Percentiles rank a stretch among this genome's conserved stretches.
Evolutionary conservation across 2,888 invertebrate species (phyloP).

Genomic region (Stramonita haemastoma): DNA sequence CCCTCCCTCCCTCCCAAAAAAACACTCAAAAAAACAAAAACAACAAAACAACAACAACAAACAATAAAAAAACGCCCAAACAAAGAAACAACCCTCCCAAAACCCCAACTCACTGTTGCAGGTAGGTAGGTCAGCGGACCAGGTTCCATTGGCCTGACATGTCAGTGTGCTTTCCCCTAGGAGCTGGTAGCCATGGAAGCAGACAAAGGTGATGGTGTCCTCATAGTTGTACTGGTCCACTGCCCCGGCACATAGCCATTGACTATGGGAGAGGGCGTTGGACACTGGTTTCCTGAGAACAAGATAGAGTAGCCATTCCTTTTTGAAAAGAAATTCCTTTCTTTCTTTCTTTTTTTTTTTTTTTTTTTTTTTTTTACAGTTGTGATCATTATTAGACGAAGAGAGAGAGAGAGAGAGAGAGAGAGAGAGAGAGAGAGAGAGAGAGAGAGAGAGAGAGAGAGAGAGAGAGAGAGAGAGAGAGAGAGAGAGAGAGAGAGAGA

Average conservation of each 20-base stretch:
- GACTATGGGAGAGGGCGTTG: neutral
- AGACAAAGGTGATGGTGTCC: slow-evolving; percentile 92
- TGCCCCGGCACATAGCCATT: slow-evolving; percentile 42
- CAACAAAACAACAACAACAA: too few relatives aligned
- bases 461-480: too few relatives aligned
- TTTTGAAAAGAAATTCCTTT: too few relatives aligned
- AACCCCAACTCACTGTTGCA: slow-evolving; percentile 20
- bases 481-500: neutral
- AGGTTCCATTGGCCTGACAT: slow-evolving; percentile 92
- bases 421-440: too few relatives aligned
- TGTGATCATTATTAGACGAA: neutral
- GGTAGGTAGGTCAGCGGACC: slow-evolving; percentile 82
- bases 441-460: too few relatives aligned
- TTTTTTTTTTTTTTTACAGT: too few relatives aligned
- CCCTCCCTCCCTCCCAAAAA: too few relatives aligned
- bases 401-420: too few relatives aligned
- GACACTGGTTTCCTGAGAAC: slow-evolving; percentile 38
- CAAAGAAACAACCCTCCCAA: too few relatives aligned
- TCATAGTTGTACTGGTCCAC: slow-evolving; percentile 86
- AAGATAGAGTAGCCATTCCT: neutral
- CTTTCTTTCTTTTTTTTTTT: too few relatives aligned
- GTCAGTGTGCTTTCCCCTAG: slow-evolving; percentile 84
- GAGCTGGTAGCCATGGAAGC: slow-evolving; percentile 95
- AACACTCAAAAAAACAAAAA: too few relatives aligned
- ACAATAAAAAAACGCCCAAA: too few relatives aligned